Conservation (phyloP, 2,888 invertebrate species). For the Trachelus tabidus region DNA sequence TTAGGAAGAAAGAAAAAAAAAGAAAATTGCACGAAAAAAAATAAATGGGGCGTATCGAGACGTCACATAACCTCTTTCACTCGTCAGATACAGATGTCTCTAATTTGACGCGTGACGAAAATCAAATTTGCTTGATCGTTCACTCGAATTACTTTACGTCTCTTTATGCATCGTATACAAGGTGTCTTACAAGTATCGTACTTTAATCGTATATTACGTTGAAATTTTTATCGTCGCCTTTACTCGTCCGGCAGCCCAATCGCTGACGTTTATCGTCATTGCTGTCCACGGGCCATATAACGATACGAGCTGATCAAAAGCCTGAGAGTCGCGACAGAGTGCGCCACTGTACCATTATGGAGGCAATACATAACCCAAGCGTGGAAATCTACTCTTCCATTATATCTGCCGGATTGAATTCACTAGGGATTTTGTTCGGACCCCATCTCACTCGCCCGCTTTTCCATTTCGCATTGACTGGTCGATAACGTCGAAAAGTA, state of each 20-base stretch:
- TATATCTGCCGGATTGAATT: slow-evolving; percentile 50
- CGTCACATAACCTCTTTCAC: no score
- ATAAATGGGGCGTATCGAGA: no score
- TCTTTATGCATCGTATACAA: no score
- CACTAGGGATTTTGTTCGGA: slow-evolving; percentile 33
- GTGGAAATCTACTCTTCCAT: slow-evolving; percentile 52
- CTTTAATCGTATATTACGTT: no score
- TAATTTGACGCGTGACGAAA: no score
- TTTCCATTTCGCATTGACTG: neutral
- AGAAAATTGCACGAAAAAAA: no score
- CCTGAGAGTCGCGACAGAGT: neutral
- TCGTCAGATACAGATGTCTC: no score
- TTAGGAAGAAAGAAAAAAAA: neutral
- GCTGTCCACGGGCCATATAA: neutral
- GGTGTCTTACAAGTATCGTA: no score
- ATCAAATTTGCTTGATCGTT: no score
- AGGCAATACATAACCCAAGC: slow-evolving; percentile 47
- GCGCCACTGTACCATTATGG: slow-evolving; percentile 13
- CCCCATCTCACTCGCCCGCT: neutral
- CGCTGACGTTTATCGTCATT: neutral
- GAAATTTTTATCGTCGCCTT: no score
- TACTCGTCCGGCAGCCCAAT: neutral
- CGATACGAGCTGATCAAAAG: neutral
- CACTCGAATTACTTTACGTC: no score
- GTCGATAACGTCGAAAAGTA: no score